A percentile compares a stretch with the other conserved stretches of the same genome.
These are phyloP conservation scores for Myrmophylax atrothorax DNA, from an alignment of 2,113 vertebrate species.

Conservation along the genomic window DNA sequence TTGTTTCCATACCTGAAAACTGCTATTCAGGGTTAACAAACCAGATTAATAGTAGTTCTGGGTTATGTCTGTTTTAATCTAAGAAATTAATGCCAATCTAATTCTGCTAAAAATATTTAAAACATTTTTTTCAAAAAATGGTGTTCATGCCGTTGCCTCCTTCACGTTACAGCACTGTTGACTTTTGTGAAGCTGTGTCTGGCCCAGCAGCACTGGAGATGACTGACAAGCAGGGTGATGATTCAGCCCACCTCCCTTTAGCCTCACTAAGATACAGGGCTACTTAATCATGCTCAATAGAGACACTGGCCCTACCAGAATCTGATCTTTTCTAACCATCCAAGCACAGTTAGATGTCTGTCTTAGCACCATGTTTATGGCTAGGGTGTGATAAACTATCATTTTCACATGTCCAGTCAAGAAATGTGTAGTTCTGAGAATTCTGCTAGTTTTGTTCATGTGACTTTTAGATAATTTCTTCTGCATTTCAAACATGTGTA, in stretches of 20 bases:
- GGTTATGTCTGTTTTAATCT: not conserved
- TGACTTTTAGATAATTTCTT: not conserved
- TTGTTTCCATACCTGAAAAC: not conserved
- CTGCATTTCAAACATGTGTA: not conserved
- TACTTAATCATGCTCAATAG: not conserved
- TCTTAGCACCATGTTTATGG: not conserved
- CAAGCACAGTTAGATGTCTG: not conserved
- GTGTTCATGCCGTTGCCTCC: not conserved
- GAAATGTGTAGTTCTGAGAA: not conserved
- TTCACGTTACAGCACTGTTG: not conserved
- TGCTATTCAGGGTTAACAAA: not conserved
- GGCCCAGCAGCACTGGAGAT: not conserved
- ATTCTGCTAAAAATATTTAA: not conserved
- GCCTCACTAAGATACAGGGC: fast-evolving
- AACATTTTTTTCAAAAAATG: not conserved
- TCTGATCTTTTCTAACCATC: not conserved
- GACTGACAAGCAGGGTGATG: not conserved
- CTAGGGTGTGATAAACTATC: not conserved
- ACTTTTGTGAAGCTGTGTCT: not conserved
- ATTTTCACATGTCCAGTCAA: not conserved
- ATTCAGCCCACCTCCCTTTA: not conserved
- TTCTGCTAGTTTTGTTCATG: not conserved
- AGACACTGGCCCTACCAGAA: not conserved
- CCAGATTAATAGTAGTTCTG: not conserved
- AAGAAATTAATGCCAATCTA: not conserved